These are phyloP conservation scores for Drosophila antonietae DNA, from an alignment of 2,888 invertebrate species.

Conservation along the genomic window DNA sequence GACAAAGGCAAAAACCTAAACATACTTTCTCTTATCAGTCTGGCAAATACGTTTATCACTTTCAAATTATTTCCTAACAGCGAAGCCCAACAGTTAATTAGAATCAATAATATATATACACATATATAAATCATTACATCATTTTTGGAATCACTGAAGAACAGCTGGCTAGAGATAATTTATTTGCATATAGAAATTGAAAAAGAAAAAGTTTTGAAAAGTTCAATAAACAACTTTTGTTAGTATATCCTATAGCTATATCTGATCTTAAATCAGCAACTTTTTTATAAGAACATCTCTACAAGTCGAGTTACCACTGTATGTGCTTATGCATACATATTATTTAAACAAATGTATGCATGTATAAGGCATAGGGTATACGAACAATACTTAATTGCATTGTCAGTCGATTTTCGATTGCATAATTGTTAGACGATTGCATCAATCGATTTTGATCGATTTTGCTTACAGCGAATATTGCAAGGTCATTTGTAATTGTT, in stretches of 20 bases:
- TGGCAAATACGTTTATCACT: conserved; percentile 6
- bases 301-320: conserved; percentile 17
- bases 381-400: conserved; percentile 31
- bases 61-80: conserved; percentile 2
- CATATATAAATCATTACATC: neutral
- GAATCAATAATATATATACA: conserved; percentile 1
- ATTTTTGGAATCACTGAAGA: neutral
- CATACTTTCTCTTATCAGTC: conserved; percentile 3
- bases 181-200: too few relatives aligned
- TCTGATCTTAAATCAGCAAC: too few relatives aligned
- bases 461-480: conserved; percentile 40
- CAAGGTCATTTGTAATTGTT: conserved; percentile 57
- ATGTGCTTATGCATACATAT: neutral
- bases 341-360: conserved; percentile 11
- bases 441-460: conserved; percentile 59
- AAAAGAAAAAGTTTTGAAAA: neutral
- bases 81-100: neutral
- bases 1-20: conserved; percentile 1
- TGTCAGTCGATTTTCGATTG: conserved; percentile 46
- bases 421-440: conserved; percentile 47
- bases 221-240: neutral
- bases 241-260: too few relatives aligned
- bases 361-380: conserved; percentile 1
- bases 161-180: neutral
- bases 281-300: neutral